Percentiles rank a stretch among this genome's conserved stretches.
Conservation (phyloP, 2,797 vertebrate species). For the Danionella dracula region DNA sequence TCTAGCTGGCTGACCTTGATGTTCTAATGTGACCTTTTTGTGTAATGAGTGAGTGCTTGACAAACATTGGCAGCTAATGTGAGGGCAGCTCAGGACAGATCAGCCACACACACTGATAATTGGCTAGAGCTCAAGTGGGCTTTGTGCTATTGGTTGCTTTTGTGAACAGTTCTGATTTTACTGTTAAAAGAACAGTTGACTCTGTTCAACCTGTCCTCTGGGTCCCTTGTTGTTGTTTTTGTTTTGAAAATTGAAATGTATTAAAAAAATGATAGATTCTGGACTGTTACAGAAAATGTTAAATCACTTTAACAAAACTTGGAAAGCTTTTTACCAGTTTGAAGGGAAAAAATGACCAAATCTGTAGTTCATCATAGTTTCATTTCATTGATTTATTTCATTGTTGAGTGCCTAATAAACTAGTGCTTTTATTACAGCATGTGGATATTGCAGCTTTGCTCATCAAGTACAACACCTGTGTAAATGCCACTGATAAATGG, state of each 20-base stretch:
- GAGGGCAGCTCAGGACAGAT: slow-evolving; percentile 2
- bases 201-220: background rate
- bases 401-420: no score
- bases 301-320: no score
- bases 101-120: background rate
- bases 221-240: background rate
- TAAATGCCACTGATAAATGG: slow-evolving; percentile 66
- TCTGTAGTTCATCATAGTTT: no score
- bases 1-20: slow-evolving; percentile 30
- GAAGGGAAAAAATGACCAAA: no score
- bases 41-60: background rate
- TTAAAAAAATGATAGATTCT: no score
- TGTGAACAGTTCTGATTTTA: background rate
- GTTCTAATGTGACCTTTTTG: slow-evolving; percentile 18
- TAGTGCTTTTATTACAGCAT: slow-evolving; percentile 37
- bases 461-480: slow-evolving; percentile 62
- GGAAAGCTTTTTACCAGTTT: no score
- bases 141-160: background rate
- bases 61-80: slow-evolving; percentile 12
- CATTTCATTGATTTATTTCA: no score
- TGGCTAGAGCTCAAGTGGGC: background rate
- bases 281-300: no score
- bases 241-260: background rate
- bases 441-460: slow-evolving; percentile 62
- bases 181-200: background rate